Base-by-base conservation (phyloP, 2,888 invertebrate genomes). In the Achlya flavicornis region DNA sequence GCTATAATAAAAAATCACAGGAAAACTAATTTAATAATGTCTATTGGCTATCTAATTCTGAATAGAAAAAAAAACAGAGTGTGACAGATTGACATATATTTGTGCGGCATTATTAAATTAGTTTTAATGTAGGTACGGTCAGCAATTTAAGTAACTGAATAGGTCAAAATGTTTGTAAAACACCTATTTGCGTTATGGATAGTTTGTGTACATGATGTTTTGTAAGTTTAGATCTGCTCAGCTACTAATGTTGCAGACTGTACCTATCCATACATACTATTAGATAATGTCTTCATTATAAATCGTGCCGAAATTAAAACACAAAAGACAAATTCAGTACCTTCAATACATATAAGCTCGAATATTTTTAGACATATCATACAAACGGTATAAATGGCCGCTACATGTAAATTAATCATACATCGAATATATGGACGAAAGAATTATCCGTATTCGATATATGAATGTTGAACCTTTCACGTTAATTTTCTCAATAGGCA, bases 311-410 rank as follows among this genome's bases (percentile, higher is more conserved):
- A 53, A 61, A 64, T 26, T 16, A 43, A 60, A 67, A 66, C 48
- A 64, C 60, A 77, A 78, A 79, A 77, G 79, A 81, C 74, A 75
- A 64, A 63, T 58, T 14, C 53, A 63, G 66, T 65, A 68, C 57
- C 63, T 63, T 61, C 67, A 66, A 62, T 65, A 63, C 60, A 62
- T 67, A 65, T 72, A 53, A 75, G 68, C 72, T 77, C 74, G 71
- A 76, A 77, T 76, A 77, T 73, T 64, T 68, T 72, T 66, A 77
- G 66, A 80, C 74, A 77, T 79, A 78, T 73, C 74, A 53, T 53
- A 53, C 3, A 53, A 3, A 4, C 53, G 19, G 10, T 53, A 3
- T 19, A 19, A 7, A 48, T 19, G 19, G 19, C 53, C 53, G 53
- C 19, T 3, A 26, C 26, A 26, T 26, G 26, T 26, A 26, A 1